These are phyloP conservation scores for Fragum sueziense DNA, from an alignment of 2,888 invertebrate genomes.

Conservation along the genomic window DNA sequence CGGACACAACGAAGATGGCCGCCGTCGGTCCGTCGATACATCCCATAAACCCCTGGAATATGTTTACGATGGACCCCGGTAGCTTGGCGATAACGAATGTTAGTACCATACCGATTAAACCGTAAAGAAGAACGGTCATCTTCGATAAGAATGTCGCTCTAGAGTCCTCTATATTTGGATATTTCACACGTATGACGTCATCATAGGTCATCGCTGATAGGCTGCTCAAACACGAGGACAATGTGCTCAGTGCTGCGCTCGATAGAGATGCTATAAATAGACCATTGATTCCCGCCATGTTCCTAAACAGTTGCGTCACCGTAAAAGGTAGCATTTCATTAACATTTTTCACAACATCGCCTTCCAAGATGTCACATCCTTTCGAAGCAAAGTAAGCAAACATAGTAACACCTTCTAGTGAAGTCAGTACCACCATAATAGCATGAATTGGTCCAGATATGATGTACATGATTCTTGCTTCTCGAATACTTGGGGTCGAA, in stretches of 20 bases:
- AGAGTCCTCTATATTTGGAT: slow-evolving; percentile 18
- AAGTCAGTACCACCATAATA: background rate
- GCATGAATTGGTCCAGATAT: slow-evolving; percentile 27
- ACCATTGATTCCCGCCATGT: slow-evolving; percentile 44
- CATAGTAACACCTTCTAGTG: slow-evolving; percentile 34
- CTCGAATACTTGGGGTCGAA: slow-evolving; percentile 20
- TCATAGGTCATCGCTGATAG: slow-evolving; percentile 36
- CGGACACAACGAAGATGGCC: slow-evolving; percentile 38
- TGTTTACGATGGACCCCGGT: slow-evolving; percentile 20
- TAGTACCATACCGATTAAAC: slow-evolving; percentile 21
- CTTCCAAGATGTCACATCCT: slow-evolving; percentile 40
- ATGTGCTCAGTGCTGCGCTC: slow-evolving; percentile 51
- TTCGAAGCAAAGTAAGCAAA: slow-evolving; percentile 41
- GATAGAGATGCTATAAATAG: slow-evolving; percentile 49
- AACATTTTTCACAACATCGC: slow-evolving; percentile 29
- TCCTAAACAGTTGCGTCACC: slow-evolving; percentile 36
- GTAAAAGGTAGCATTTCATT: slow-evolving; percentile 43
- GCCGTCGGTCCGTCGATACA: slow-evolving; percentile 37
- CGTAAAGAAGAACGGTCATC: slow-evolving; percentile 18
- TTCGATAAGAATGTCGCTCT: slow-evolving; percentile 27
- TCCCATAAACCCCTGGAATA: slow-evolving; percentile 31
- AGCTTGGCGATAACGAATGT: slow-evolving; percentile 34
- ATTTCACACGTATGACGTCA: slow-evolving; percentile 26
- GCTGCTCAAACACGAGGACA: slow-evolving; percentile 51
- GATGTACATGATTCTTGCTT: slow-evolving; percentile 21